Base-by-base conservation (phyloP, 2,113 vertebrate genomes). In the Anseranas semipalmata region DNA sequence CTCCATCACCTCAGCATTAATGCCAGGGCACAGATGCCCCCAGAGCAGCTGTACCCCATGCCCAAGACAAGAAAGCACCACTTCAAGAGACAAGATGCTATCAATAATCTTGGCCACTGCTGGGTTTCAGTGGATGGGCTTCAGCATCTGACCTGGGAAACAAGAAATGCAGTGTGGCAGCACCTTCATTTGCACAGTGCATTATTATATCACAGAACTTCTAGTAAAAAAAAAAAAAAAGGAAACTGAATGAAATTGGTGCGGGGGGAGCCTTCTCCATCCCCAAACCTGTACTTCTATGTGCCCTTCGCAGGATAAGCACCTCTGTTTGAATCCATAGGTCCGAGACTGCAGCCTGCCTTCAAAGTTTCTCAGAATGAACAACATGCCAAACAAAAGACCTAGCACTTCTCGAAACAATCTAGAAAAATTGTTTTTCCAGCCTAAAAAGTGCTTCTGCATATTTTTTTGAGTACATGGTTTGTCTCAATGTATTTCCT, bases 381-480 rank as follows among this genome's bases (percentile, higher is more conserved):
- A 62, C 45, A 63, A 15, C 2, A 30, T 78, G 37, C 30, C 65
- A 75, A 85, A 80, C 15, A 70, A 74, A 85, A 78, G 62, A 53
- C 7, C 50, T 73, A 82, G 27, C 3, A 25, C 13, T 45, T 92
- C 58, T 53, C 3, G 2, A 78, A 93, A 85, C 25, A 66, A 65
- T 66, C 72, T 52, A 56, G 67, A 92, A 78, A 68, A 70, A 56
- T 10, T 50, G 7, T 12, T 92, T 89, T 76, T 80, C 56, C 48
- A 92, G 41, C 17, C 22, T 91, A 76, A 89, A 92, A 89, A 74
- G 18, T 52, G n/a, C 84, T 94, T 89, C 81, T 96, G 73, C 63
- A 4, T 68, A 22, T 48, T 93, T 94, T 72, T 84, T 72, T 50
- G 35, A 87, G 68, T 70, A 45, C 41, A 45, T 27, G 20, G 37